Evolutionary conservation across 2,888 invertebrate genomes (phyloP).

Genomic region (Antheraea yamamai): DNA sequence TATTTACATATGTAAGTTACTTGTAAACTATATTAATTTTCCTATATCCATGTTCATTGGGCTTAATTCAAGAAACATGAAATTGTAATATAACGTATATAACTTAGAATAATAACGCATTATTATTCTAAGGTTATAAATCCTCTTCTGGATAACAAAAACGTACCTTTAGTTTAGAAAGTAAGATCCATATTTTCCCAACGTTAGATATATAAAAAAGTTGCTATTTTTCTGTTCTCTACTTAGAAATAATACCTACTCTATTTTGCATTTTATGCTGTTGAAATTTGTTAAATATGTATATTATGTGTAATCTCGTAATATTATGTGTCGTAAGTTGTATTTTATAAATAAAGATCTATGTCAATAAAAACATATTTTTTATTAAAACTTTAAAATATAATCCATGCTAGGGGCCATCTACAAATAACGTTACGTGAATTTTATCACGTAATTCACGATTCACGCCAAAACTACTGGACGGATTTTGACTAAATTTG

Average conservation of each 20-base stretch:
- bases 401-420: too few relatives aligned
- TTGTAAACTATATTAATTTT: too few relatives aligned
- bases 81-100: background rate
- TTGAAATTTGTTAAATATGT: background rate
- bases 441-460: too few relatives aligned
- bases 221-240: background rate
- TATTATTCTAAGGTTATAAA: background rate
- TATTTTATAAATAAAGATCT: conserved; percentile 7
- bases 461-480: too few relatives aligned
- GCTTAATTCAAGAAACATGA: background rate
- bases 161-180: background rate
- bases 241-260: background rate
- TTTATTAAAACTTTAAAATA: too few relatives aligned
- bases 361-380: background rate
- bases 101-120: too few relatives aligned
- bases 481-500: too few relatives aligned
- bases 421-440: too few relatives aligned
- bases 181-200: background rate
- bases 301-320: background rate
- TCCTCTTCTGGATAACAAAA: background rate
- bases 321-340: background rate
- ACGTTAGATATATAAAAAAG: background rate
- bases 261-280: background rate
- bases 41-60: background rate
- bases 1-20: too few relatives aligned